Evolutionary conservation across 2,888 invertebrate genomes (phyloP), one percentile per base, ranked within the genome.

Genomic region (Cantharis nigra): DNA sequence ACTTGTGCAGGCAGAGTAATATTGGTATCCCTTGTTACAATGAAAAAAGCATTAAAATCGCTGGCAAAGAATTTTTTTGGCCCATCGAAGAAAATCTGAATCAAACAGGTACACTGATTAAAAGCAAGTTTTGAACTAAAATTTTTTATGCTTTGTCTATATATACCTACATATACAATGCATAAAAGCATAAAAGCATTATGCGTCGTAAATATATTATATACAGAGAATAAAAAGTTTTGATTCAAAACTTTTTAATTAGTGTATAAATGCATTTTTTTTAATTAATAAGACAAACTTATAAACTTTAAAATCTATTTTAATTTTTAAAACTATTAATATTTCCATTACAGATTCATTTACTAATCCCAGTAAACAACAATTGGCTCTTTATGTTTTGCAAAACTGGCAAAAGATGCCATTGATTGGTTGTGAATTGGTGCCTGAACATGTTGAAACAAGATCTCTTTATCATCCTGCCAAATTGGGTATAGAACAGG

Each of bases 391-490:
- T 74, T 91, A 91, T 72, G 93, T 94, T 0, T 90, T 98, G 72
- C 93, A 93, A 80, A 91, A 92, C 74, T 93, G 97, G 93, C 90
- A 94, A 3, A 92, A 94, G 77, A 89, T 97, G 77, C 95, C 96
- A 0, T 88, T 94, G 72, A 93, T 95, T 82, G 97, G 97, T 0
- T 93, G 92, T 82, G 89, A 90, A 72, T 88, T 98, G 62, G 96
- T 98, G 0, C 96, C 96, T 0, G 97, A 98, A 86, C 97, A 98
- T 87, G 94, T 98, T 7, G 98, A 98, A 88, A 95, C 95, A 0
- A 91, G 98, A 74, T 91, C 94, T 0, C 90, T 98, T 13, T 95
- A 92, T 85, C 92, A 94, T 83, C 91, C 92, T 0, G 91, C 92
- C 30, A 93, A 93, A 84, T 95, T 95, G 0, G 95, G 94, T 30